Base-by-base conservation (phyloP, 1,140 invertebrate genomes). In the Brachionus sp. region DNA sequence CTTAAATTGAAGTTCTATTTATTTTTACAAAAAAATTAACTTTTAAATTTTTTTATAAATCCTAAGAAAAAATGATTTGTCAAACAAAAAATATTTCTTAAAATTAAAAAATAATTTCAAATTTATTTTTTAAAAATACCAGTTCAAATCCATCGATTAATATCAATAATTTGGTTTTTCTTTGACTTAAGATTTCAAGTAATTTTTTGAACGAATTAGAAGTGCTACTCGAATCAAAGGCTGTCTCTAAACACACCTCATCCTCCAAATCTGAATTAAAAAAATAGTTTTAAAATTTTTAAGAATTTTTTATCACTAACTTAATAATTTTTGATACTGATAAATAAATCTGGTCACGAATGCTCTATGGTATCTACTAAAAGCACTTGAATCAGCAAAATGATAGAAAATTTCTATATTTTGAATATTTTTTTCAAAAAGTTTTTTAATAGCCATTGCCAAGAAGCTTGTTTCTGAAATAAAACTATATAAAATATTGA, bases 401-500 rank as follows among this genome's bases (percentile, higher is more conserved):
- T 75, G 70, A 75, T 75, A 75, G 29, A 75, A 75, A 25, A 75
- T 75, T 13, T 75, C 70, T 25, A 4, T 19, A 44, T 75, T 23
- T 29, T 75, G 9, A 23, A 9, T 12, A 23, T 50, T 46, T 35
- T 29, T 75, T 0, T 23, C 23, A 9, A 46, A 25, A 23, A 42
- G 0, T 6, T 39, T 42, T 73, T 75, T 75, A 3, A 29, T 75
- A 12, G 46, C 19, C 42, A 75, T 46, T 0, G 70, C 39, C 23
- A 50, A 46, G 25, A 75, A 75, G 46, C 70, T 35, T 46, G 70
- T 75, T 42, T 75, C 70, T 75, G 0, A 13, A 50, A n/a, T n/a
- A 75, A 46, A 75, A 46, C 16, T 16, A n/a, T 46, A 46, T 29
- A 29, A 16, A 68, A n/a, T 57, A 19, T 25, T 57, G 1, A 66